Percentiles rank a stretch among this genome's conserved stretches.
Evolutionary conservation across 2,888 invertebrate genomes (phyloP).

Genomic region (Chalcis sispes): DNA sequence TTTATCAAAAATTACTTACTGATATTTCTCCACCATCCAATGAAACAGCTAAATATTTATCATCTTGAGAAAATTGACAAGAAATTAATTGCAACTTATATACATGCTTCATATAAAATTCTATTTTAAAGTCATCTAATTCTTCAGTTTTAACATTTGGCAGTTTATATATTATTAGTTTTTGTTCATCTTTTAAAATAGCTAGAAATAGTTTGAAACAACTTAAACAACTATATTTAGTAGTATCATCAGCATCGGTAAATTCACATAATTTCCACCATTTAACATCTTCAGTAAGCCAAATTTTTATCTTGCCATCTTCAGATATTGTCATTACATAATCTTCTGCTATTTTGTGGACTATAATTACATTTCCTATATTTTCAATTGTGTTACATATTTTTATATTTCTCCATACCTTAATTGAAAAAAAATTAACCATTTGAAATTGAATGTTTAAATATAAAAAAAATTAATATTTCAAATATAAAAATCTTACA

Average conservation of each 20-base stretch:
- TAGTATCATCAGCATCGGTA: conserved; percentile 47
- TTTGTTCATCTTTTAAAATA: conserved; percentile 61
- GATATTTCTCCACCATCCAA: conserved; percentile 80
- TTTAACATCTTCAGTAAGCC: conserved; percentile 60
- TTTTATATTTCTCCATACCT: conserved; percentile 62
- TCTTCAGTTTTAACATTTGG: conserved; percentile 57
- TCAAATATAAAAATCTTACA: conserved; percentile 55
- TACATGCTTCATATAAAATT: conserved; percentile 30
- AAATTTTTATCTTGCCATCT: conserved; percentile 65
- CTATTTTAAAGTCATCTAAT: conserved; percentile 35
- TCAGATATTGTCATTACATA: conserved; percentile 64
- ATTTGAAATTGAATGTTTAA: conserved; percentile 11
- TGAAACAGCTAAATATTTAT: conserved; percentile 81
- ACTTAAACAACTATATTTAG: conserved; percentile 65
- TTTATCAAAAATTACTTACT: conserved; percentile 74
- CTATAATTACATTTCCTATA: conserved; percentile 64
- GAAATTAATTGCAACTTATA: conserved; percentile 62
- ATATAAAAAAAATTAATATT: not conserved
- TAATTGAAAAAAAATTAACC: conserved; percentile 27
- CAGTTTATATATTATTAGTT: conserved; percentile 61
- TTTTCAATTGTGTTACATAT: conserved; percentile 59
- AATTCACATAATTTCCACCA: conserved; percentile 55
- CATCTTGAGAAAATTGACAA: conserved; percentile 78
- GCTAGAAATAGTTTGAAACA: conserved; percentile 62
- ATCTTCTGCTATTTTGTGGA: conserved; percentile 63